phyloP scores from a whole-genome alignment of 2,113 vertebrate species.

The Oreochromis spilurus region DNA sequence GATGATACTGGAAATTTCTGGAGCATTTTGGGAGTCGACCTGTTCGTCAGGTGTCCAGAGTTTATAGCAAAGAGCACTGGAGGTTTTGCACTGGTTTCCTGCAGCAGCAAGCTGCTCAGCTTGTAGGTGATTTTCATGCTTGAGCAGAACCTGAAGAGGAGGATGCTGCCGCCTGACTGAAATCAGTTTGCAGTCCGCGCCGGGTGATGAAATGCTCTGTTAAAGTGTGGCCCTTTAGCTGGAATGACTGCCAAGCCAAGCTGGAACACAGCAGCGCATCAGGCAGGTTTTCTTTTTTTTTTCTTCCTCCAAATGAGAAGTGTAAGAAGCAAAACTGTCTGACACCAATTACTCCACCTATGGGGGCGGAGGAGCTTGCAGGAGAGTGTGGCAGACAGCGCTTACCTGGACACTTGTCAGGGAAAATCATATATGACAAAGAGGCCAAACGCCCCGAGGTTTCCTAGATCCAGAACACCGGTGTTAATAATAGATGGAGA shows the following conservation, averaged over 20 bases:
- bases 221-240: conserved; percentile 5
- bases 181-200: neutral
- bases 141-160: neutral
- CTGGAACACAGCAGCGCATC: neutral
- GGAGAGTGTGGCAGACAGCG: neutral
- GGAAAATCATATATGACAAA: neutral
- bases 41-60: neutral
- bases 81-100: neutral
- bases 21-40: neutral
- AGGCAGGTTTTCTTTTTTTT: neutral
- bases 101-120: neutral
- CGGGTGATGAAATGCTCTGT: conserved; percentile 1
- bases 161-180: neutral
- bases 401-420: conserved; percentile 19
- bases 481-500: conserved; percentile 13
- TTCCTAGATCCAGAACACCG: neutral
- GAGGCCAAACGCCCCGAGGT: neutral
- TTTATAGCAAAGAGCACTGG: neutral
- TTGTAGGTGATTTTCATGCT: conserved; percentile 1
- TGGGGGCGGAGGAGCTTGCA: neutral
- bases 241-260: neutral
- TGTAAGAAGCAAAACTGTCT: conserved; percentile 20
- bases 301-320: neutral
- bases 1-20: neutral
- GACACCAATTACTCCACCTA: conserved; percentile 27